Conservation (phyloP, 2,797 vertebrate species). For the Syngnathus acus region DNA sequence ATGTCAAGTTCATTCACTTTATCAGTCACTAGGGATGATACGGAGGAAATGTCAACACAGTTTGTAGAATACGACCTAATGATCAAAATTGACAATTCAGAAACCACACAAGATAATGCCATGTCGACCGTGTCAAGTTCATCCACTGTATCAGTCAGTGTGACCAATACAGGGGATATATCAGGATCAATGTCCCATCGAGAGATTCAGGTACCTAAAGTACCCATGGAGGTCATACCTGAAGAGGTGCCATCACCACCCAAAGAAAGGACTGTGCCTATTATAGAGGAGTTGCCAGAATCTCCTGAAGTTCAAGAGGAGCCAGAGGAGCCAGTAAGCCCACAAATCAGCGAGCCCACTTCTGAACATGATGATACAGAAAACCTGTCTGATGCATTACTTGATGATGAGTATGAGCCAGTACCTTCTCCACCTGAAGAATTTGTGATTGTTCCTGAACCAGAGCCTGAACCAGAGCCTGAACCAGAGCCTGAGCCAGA, state of each 20-base stretch:
- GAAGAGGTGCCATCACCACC: slow-evolving; percentile 1
- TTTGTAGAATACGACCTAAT: slow-evolving; percentile 3
- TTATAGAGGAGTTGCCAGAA: not conserved
- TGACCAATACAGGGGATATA: not conserved
- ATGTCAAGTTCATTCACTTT: slow-evolving; percentile 1
- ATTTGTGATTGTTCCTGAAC: not conserved
- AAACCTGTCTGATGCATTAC: not conserved
- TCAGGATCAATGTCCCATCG: not conserved
- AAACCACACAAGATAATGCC: not conserved
- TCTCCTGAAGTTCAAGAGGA: not conserved
- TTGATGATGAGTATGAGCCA: not conserved
- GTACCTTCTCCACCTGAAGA: not conserved
- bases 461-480: too few species aligned
- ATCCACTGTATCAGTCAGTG: not conserved
- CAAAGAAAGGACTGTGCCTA: not conserved
- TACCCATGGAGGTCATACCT: not conserved
- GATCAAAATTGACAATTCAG: slow-evolving; percentile 2
- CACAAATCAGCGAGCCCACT: too few species aligned
- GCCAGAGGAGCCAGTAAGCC: too few species aligned
- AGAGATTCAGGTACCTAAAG: slow-evolving; percentile 2
- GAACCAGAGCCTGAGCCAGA: too few species aligned
- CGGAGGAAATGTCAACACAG: not conserved
- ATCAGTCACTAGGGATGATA: slow-evolving; percentile 1
- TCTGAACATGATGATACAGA: not conserved
- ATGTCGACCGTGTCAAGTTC: not conserved